Conservation (phyloP, 1,140 invertebrate genomes). For the Drosophila saltans region DNA sequence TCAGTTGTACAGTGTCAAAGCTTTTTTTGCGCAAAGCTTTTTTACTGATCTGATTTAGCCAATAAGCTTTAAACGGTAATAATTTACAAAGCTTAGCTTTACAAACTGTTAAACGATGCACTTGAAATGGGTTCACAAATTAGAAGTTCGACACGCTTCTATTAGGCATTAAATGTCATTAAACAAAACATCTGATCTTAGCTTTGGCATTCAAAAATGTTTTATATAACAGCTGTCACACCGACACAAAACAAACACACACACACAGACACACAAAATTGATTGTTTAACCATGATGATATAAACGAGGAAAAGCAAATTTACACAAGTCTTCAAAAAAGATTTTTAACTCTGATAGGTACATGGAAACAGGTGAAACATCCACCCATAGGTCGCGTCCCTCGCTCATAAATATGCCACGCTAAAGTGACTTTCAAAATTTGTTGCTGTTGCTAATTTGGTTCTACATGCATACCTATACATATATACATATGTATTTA, state of each 20-base stretch:
- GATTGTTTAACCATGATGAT: conserved; percentile 4
- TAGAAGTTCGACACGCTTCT: neutral
- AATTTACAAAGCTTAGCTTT: neutral
- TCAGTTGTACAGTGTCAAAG: neutral
- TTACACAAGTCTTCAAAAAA: conserved; percentile 60
- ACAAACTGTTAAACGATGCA: neutral
- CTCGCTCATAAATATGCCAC: conserved; percentile 41
- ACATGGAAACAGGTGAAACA: neutral
- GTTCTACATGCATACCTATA: neutral
- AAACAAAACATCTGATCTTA: neutral
- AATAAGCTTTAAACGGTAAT: conserved; percentile 3
- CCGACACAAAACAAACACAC: neutral
- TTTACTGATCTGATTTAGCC: neutral
- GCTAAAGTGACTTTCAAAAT: conserved; percentile 8
- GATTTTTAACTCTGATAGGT: conserved; percentile 1
- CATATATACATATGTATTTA: too few species aligned
- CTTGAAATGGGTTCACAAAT: neutral
- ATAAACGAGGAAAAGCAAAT: conserved; percentile 41
- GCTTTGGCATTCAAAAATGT: too few species aligned
- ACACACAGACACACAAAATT: neutral
- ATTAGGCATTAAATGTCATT: neutral
- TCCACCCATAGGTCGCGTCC: too few species aligned
- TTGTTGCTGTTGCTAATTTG: conserved; percentile 1
- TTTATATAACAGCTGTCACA: neutral
- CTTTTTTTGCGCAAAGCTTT: neutral